These are phyloP conservation scores for Tachuris rubrigastra DNA, from an alignment of 2,113 vertebrate species.

Conservation along the genomic window DNA sequence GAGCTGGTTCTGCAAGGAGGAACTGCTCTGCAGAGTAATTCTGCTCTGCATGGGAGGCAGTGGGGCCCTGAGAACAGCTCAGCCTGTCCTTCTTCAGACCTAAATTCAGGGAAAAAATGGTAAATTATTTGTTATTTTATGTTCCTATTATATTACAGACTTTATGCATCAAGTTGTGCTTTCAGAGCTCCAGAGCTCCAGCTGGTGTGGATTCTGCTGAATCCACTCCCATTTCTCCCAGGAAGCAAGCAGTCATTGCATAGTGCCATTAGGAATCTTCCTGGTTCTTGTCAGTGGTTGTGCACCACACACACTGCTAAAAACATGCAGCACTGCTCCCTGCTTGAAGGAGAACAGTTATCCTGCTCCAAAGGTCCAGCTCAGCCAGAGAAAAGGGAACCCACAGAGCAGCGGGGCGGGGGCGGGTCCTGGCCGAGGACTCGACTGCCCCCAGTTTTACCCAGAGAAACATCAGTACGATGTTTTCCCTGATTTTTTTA, in stretches of 20 bases:
- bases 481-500: not conserved
- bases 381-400: not conserved
- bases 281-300: not conserved
- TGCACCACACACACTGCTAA: not conserved
- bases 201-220: not conserved
- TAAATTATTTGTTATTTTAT: not conserved
- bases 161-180: slow-evolving; percentile 2
- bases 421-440: not conserved
- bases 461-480: not conserved
- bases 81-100: not conserved
- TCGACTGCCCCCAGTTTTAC: not conserved
- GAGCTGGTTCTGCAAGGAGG: not conserved
- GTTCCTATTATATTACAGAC: slow-evolving; percentile 34
- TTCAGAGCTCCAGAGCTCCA: not conserved
- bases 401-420: not conserved
- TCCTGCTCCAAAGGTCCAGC: not conserved
- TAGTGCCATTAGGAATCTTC: not conserved
- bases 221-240: not conserved
- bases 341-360: not conserved
- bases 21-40: not conserved
- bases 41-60: not conserved
- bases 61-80: not conserved
- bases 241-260: not conserved
- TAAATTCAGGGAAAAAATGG: not conserved
- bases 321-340: not conserved